Evolutionary conservation across 2,888 invertebrate genomes (phyloP), one percentile per base, ranked within the genome.

Genomic region (Cosmorhoe ocellata): DNA sequence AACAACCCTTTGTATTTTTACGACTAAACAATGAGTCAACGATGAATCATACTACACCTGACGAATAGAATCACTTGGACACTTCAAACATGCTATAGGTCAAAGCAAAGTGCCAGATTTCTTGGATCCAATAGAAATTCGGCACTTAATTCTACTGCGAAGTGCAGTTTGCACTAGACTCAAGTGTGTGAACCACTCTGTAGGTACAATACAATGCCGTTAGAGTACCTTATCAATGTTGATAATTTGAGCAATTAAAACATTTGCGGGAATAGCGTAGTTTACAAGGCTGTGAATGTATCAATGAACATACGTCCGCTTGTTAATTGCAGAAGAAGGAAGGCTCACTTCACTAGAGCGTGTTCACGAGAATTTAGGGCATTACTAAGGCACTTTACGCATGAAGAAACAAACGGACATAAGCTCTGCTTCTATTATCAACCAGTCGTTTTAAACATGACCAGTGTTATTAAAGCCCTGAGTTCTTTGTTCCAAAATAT

Each of bases 401-500:
- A n/a, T n/a, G n/a, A n/a, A n/a, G n/a, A n/a, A n/a, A n/a, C n/a
- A n/a, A n/a, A n/a, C n/a, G n/a, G n/a, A n/a, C n/a, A n/a, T n/a
- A n/a, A n/a, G n/a, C n/a, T n/a, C n/a, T n/a, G n/a, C n/a, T n/a
- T n/a, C n/a, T n/a, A n/a, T n/a, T n/a, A n/a, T n/a, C n/a, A n/a
- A n/a, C n/a, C n/a, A n/a, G n/a, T n/a, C n/a, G n/a, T n/a, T n/a
- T n/a, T n/a, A n/a, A 33, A 14, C 13, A 14, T 11, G 33, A 9
- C 14, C 14, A 14, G 10, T 34, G 22, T 34, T 34, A 22, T 33
- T 18, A 18, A 18, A 18, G 18, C 18, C 18, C 18, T 4, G 18
- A 9, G 30, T 45, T 47, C 51, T 52, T 52, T 52, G 47, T 48
- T 44, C 31, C 36, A 37, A 46, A 54, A 50, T 47, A 43, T 36